Evolutionary conservation across 1,140 invertebrate species (phyloP).

Genomic region (Glossosoma conforme): DNA sequence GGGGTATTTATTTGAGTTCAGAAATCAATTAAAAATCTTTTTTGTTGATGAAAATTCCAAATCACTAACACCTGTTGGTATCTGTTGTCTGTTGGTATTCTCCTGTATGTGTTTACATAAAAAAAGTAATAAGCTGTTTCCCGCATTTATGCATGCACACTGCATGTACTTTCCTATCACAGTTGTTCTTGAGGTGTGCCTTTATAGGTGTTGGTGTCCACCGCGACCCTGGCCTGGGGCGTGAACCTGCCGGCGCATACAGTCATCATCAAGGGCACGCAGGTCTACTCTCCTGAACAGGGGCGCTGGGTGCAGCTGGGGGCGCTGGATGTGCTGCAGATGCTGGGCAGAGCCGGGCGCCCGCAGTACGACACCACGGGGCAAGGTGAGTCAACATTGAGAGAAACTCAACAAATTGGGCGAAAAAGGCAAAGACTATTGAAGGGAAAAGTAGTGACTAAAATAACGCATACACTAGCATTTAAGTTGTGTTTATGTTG

Average conservation of each 20-base stretch:
- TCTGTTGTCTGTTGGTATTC: too few relatives aligned
- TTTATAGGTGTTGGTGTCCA: conserved; percentile 85
- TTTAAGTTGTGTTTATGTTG: too few relatives aligned
- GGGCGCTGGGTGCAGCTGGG: conserved; percentile 97
- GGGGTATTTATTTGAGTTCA: too few relatives aligned
- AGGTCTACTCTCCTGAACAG: conserved; percentile 98
- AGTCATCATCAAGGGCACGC: conserved; percentile 99
- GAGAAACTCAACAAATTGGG: too few relatives aligned
- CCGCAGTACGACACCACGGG: conserved; percentile 99
- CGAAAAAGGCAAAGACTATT: too few relatives aligned
- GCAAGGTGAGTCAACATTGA: conserved; percentile 62
- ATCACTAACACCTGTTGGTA: too few relatives aligned
- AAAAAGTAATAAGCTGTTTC: too few relatives aligned
- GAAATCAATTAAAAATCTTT: too few relatives aligned
- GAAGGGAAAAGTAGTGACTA: too few relatives aligned
- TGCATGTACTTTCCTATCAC: not conserved
- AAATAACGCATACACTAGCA: too few relatives aligned
- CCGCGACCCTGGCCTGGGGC: conserved; percentile 98
- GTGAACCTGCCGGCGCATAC: conserved; percentile 99
- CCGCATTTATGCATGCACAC: not conserved
- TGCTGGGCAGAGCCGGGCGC: conserved; percentile 95
- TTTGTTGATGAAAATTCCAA: too few relatives aligned
- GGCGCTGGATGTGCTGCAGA: conserved; percentile 94
- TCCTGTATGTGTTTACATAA: too few relatives aligned
- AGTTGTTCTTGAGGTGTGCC: not conserved